Percentiles rank a stretch among this genome's conserved stretches.
Evolutionary conservation across 2,888 invertebrate species (phyloP).

Genomic region (Erpobdella octoculata): DNA sequence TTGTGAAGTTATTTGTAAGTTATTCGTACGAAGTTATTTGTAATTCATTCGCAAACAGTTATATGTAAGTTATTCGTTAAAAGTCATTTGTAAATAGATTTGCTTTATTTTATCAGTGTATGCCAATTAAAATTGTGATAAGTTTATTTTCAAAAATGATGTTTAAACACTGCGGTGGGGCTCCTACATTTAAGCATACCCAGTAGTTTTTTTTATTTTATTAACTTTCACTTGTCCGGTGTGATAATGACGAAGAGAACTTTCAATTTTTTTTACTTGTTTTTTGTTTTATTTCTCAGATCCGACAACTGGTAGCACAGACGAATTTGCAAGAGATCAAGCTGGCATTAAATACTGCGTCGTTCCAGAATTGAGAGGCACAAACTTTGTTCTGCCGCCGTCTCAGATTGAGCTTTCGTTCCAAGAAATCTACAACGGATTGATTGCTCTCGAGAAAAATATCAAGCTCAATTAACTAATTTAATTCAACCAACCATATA

Average conservation of each 20-base stretch:
- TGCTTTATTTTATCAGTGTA: neutral
- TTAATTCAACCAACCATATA: neutral
- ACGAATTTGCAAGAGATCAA: conserved; percentile 30
- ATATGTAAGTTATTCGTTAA: conserved; percentile 31
- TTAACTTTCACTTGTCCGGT: neutral
- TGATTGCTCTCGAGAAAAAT: conserved; percentile 28
- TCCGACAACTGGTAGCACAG: conserved; percentile 30
- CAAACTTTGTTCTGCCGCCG: conserved; percentile 21
- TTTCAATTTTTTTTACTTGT: too few relatives aligned
- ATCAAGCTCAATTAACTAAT: neutral
- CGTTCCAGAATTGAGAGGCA: conserved; percentile 32
- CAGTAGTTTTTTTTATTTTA: neutral
- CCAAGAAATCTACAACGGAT: conserved; percentile 32
- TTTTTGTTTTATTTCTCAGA: too few relatives aligned
- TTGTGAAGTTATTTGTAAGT: conserved; percentile 35
- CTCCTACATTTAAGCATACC: neutral
- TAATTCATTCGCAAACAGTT: neutral
- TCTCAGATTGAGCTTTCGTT: conserved; percentile 30
- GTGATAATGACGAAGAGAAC: too few relatives aligned
- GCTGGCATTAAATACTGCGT: conserved; percentile 31
- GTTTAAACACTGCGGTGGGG: neutral
- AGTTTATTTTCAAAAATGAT: neutral
- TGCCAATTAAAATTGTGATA: neutral
- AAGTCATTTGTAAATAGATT: neutral
- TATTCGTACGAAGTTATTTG: neutral